Conservation (phyloP, 2,797 vertebrate genomes). For the Malurus splendens region DNA sequence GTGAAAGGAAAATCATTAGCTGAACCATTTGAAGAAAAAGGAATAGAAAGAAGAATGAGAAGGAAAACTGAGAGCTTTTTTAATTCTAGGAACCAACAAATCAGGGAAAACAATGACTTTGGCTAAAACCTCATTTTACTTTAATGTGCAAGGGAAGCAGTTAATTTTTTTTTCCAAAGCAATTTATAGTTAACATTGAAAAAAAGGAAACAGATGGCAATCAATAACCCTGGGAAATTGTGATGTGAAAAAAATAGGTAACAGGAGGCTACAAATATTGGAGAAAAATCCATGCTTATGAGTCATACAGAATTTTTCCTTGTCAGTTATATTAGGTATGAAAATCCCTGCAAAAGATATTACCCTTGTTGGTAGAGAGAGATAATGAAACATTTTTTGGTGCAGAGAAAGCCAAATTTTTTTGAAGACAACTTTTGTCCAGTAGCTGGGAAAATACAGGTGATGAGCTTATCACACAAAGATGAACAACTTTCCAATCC, state of each 20-base stretch:
- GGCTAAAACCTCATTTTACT: neutral
- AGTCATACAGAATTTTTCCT: neutral
- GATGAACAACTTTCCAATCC: neutral
- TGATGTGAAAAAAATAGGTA: conserved; percentile 8
- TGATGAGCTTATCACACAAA: neutral
- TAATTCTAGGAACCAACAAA: neutral
- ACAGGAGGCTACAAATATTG: conserved; percentile 15
- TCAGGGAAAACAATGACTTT: conserved; percentile 16
- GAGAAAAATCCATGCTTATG: conserved; percentile 23
- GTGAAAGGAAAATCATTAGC: neutral
- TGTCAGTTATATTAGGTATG: neutral
- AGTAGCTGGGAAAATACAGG: neutral
- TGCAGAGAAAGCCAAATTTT: neutral
- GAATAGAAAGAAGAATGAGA: neutral
- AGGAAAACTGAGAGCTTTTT: neutral
- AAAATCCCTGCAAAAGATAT: neutral
- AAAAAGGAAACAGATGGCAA: conserved; percentile 39
- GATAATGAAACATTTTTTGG: neutral
- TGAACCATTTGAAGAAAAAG: neutral
- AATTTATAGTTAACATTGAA: conserved; percentile 15
- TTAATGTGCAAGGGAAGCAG: neutral
- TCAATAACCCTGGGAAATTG: conserved; percentile 34
- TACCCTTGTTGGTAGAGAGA: neutral
- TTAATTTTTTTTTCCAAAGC: neutral
- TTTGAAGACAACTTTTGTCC: conserved; percentile 14